Percentiles rank a stretch among this genome's conserved stretches.
These are phyloP conservation scores for Porites evermanni DNA, from an alignment of 92 coral and sea anemone genomes.

Conservation along the genomic window DNA sequence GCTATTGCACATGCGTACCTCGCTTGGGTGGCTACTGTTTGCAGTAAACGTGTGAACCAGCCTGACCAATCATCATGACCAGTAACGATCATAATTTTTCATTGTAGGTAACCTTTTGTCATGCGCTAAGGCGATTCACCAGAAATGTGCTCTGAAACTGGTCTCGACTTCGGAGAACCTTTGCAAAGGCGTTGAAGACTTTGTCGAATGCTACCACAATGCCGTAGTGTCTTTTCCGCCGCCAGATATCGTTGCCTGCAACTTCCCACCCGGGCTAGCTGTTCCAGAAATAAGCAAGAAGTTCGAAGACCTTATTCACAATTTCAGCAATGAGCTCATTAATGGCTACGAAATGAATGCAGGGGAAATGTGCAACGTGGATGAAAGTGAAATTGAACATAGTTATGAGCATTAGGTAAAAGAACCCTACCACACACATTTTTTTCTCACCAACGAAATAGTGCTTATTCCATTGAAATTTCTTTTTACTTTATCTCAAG, in stretches of 20 bases:
- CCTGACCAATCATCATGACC: too few species aligned
- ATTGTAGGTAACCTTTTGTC: neutral
- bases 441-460: neutral
- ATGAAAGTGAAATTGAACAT: too few species aligned
- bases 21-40: too few species aligned
- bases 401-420: neutral
- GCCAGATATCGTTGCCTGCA: neutral
- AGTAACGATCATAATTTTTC: too few species aligned
- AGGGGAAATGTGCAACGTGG: neutral
- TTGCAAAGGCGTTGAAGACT: neutral
- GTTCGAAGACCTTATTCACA: neutral
- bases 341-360: neutral
- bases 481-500: too few species aligned
- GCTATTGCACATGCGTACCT: too few species aligned
- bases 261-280: neutral
- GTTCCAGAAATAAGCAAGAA: neutral
- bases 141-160: neutral
- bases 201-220: neutral
- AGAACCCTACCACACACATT: neutral
- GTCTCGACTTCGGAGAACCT: neutral
- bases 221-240: neutral
- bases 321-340: slow-evolving; percentile 5
- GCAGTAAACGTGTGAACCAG: too few species aligned
- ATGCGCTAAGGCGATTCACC: neutral
- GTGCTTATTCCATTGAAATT: too few species aligned